phyloP scores from a whole-genome alignment of 2,888 invertebrate species.

The Tiliacea citrago region DNA sequence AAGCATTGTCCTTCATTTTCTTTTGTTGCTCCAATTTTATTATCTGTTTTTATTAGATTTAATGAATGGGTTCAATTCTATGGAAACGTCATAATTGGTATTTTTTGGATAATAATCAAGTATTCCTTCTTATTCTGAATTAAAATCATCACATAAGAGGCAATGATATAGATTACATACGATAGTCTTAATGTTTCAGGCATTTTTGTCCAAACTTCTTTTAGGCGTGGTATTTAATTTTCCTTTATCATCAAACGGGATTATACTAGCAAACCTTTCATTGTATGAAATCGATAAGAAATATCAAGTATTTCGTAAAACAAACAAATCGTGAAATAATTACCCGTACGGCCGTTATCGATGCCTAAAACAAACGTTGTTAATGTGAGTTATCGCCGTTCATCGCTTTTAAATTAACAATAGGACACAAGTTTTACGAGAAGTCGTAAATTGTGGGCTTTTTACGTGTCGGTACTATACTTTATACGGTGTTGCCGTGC shows the following conservation, averaged over 20 bases:
- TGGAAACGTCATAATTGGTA: slow-evolving; percentile 16
- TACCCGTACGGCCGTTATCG: slow-evolving; percentile 67
- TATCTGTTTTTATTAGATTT: slow-evolving; percentile 42
- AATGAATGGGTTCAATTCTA: slow-evolving; percentile 40
- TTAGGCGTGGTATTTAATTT: slow-evolving; percentile 40
- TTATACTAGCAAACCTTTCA: slow-evolving; percentile 33
- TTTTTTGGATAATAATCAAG: slow-evolving; percentile 14
- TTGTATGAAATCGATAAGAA: slow-evolving; percentile 60
- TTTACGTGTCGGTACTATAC: slow-evolving; percentile 74
- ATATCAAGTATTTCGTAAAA: slow-evolving; percentile 55
- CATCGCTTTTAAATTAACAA: slow-evolving; percentile 85
- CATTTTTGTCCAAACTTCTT: neutral
- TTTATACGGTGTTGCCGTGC: slow-evolving; percentile 79
- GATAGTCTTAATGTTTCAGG: neutral
- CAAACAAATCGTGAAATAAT: slow-evolving; percentile 66
- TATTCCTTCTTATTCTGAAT: slow-evolving; percentile 24
- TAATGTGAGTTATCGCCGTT: slow-evolving; percentile 78
- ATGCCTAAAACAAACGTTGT: slow-evolving; percentile 72
- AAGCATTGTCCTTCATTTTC: slow-evolving; percentile 49
- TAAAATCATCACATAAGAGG: neutral
- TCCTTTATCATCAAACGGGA: slow-evolving; percentile 36
- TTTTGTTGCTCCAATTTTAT: slow-evolving; percentile 49
- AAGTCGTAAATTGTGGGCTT: slow-evolving; percentile 84
- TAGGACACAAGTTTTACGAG: slow-evolving; percentile 82
- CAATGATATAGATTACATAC: neutral